Conservation (phyloP, 2,113 vertebrate species). For the Eublepharis macularius region DNA sequence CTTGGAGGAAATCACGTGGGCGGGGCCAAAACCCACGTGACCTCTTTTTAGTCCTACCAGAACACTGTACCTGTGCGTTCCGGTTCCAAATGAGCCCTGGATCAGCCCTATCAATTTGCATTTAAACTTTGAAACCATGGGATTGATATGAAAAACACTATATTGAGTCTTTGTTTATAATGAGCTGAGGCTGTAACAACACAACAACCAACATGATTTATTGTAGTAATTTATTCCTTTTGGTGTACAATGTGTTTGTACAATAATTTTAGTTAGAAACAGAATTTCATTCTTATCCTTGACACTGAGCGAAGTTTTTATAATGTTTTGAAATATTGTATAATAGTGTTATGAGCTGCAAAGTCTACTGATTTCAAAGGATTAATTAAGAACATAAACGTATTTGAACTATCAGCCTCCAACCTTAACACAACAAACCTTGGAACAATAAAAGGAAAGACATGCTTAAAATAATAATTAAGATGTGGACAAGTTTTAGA, state of each 20-base stretch:
- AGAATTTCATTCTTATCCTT: neutral
- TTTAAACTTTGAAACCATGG: neutral
- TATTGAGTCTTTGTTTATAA: neutral
- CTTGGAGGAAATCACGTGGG: too few species aligned
- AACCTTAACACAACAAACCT: slow-evolving; percentile 10
- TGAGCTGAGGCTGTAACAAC: neutral
- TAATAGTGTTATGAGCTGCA: neutral
- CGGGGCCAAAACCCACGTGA: too few species aligned
- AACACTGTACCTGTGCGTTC: too few species aligned
- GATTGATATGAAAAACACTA: neutral
- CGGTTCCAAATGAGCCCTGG: too few species aligned
- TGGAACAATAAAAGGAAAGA: neutral
- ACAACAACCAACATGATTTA: rapidly evolving
- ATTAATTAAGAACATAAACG: neutral
- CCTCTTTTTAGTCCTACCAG: too few species aligned
- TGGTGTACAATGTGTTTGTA: neutral
- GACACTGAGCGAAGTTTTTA: neutral
- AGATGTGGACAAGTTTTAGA: neutral
- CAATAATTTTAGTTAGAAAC: neutral
- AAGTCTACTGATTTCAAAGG: slow-evolving; percentile 10
- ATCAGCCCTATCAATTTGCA: neutral
- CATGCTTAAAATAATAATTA: neutral
- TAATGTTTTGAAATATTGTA: neutral
- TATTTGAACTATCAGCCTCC: neutral
- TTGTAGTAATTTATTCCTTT: neutral